These are phyloP conservation scores for Protobothrops mucrosquamatus DNA, from an alignment of 2,113 vertebrate species.

Conservation along the genomic window DNA sequence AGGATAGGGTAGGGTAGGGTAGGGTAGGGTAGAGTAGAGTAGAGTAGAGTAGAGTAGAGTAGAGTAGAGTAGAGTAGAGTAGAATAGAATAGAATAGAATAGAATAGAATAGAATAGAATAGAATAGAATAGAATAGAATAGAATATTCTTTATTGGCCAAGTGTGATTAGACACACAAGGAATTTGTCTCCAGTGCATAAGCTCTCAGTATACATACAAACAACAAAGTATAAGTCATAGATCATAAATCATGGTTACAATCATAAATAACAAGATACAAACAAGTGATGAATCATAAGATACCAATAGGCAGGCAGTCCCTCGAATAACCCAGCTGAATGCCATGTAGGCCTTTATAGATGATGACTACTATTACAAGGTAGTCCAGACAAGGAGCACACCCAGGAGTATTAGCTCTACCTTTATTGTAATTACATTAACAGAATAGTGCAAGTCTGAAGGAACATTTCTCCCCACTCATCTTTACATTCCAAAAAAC, in stretches of 20 bases:
- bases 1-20: background rate
- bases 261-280: background rate
- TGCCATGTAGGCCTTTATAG: background rate
- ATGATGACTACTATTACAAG: background rate
- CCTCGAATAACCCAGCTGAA: background rate
- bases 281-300: background rate
- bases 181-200: background rate
- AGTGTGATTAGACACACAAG: background rate
- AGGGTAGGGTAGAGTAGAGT: too few relatives aligned
- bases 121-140: background rate
- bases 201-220: background rate
- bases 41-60: background rate
- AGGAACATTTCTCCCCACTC: background rate
- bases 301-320: background rate
- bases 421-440: background rate
- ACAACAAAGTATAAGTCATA: background rate
- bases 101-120: too few relatives aligned
- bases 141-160: background rate
- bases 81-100: background rate
- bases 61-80: too few relatives aligned
- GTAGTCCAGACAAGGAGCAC: background rate
- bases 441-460: background rate
- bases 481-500: background rate
- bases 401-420: background rate
- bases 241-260: background rate